phyloP scores from a whole-genome alignment of 2,113 vertebrate species.

The Arvicanthis niloticus region DNA sequence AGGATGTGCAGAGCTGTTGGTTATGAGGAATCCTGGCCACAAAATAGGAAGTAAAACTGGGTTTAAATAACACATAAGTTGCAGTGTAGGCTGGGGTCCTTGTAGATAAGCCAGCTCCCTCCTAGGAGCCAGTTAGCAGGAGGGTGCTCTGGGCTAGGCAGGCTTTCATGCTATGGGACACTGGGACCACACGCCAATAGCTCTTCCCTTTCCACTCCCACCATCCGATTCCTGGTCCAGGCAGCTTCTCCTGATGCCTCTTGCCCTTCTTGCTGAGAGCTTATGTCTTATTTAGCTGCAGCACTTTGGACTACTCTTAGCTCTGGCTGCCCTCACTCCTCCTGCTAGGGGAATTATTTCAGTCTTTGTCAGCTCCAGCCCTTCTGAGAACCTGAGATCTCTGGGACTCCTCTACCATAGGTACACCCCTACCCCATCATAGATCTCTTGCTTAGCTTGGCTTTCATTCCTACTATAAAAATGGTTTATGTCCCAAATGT shows the following conservation, averaged over 20 bases:
- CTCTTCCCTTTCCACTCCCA: background rate
- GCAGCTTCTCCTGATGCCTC: background rate
- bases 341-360: background rate
- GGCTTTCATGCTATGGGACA: background rate
- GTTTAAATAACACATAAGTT: background rate
- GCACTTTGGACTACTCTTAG: background rate
- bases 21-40: background rate
- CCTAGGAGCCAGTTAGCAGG: background rate
- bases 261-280: background rate
- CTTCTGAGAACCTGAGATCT: background rate
- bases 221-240: background rate
- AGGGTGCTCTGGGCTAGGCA: background rate
- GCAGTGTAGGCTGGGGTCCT: background rate
- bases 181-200: background rate
- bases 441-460: conserved; percentile 31
- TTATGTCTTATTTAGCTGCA: background rate
- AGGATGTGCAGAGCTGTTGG: background rate
- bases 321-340: background rate
- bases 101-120: background rate
- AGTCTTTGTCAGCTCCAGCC: conserved; percentile 3
- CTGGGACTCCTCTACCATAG: background rate
- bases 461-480: conserved; percentile 43
- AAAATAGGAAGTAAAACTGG: background rate
- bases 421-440: background rate
- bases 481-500: conserved; percentile 32